Evolutionary conservation across 2,113 vertebrate species (phyloP), one percentile per base, ranked within the genome.

Genomic region (Penelope pileata): DNA sequence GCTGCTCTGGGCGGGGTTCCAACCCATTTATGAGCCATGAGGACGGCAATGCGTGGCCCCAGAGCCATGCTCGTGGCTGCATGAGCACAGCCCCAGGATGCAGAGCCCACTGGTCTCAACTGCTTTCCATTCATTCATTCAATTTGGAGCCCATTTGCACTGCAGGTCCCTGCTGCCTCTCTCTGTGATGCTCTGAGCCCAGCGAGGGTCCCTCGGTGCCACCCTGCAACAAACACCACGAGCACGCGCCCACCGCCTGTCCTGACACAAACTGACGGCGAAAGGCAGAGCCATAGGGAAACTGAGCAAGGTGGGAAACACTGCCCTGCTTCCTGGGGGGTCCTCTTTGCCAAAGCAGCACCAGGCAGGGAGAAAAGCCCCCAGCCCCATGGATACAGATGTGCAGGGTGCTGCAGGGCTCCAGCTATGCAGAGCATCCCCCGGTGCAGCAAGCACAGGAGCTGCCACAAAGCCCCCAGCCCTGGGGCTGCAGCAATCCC

Each of bases 181-280:
- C 29, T 2, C 9, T 0, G 50, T 0, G 7, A 19, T 16, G 56
- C 30, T 29, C 8, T 1, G 19, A 54, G 17, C 58, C 50, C 7
- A 0, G 34, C 16, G 32, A 26, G 17, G 73, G 45, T 50, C 43
- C n/a, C 29, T 30, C 66, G 4, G 0, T 12, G 45, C 66, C 51
- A 30, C 51, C 51, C 51, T 1, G 16, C 26, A 73, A 48, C 16
- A 27, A 47, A n/a, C 8, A 34, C 19, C 53, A 42, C 10, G 42
- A 43, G 42, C 10, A 43, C 10, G 42, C 42, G 42, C 42, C 15
- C 42, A 29, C 30, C 4, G 3, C 10, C 30, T 43, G 42, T n/a
- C n/a, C n/a, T n/a, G n/a, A n/a, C n/a, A n/a, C n/a, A n/a, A n/a
- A n/a, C n/a, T n/a, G n/a, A n/a, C n/a, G n/a, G n/a, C n/a, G n/a